Evolutionary conservation across 1,140 invertebrate genomes (phyloP), one percentile per base, ranked within the genome.

Genomic region (Drosophila lacteicornis): DNA sequence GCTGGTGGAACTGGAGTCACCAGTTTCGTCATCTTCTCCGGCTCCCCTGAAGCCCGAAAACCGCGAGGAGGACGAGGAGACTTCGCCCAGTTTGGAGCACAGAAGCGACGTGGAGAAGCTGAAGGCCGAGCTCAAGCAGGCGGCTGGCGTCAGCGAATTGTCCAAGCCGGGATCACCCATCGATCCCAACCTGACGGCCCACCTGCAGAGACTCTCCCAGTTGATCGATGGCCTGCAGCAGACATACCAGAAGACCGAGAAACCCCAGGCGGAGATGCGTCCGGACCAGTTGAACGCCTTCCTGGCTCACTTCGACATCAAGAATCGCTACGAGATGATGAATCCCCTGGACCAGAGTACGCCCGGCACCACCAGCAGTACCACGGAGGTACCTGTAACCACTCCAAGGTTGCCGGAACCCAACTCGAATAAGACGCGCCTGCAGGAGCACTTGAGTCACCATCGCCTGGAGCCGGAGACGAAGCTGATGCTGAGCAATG

Each of bases 241-340:
- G 42, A 91, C 74, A 2, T 92, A 92, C 40, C 82, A 92, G 55
- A 82, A 83, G 13, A 79, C 81, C 1, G 75, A 82, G 9, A 90
- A 80, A n/a, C 79, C 75, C 0, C 83, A 88, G 25, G n/a, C 61
- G n/a, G 92, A 92, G 9, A 65, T 93, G 65, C 73, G 90, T 2
- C 91, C 92, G 0, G 91, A 93, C 80, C 92, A 93, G 51, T 57
- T 93, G 33, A 93, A 93, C 67, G 91, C 92, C 9, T 93, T 92
- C 27, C 36, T 93, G 43, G 87, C 92, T 0, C 91, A 92, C 50
- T 93, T 92, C 22, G 92, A 93, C 58, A 87, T 93, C 3, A 91
- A 92, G 60, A 87, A 91, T 58, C 77, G 84, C 15, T 91, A 80
- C 38, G 83, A 91, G 51, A 79, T 73, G 71, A 36, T 91, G 38